These are phyloP conservation scores for Aratinga solstitialis DNA, from an alignment of 2,797 vertebrate genomes.

Conservation along the genomic window DNA sequence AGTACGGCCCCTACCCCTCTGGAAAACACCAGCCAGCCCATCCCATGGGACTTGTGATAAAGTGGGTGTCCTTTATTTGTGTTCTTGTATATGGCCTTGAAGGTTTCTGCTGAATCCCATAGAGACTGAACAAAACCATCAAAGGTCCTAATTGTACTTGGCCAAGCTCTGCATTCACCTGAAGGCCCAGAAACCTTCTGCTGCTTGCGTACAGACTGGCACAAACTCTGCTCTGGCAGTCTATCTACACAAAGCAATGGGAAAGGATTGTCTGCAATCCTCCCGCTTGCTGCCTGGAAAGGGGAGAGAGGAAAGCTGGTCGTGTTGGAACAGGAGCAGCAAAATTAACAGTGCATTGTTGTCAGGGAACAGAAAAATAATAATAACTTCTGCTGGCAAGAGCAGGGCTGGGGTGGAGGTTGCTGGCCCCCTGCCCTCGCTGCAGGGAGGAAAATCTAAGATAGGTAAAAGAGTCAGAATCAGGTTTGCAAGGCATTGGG, in stretches of 20 bases:
- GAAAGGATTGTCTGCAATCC: slow-evolving; percentile 37
- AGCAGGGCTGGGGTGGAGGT: slow-evolving; percentile 37
- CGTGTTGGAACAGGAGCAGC: slow-evolving; percentile 63
- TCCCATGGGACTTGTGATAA: accelerated
- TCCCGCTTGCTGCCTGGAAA: slow-evolving; percentile 6
- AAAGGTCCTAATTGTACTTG: not conserved
- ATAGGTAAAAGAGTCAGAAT: slow-evolving; percentile 52
- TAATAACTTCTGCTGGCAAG: slow-evolving; percentile 45
- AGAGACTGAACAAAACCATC: not conserved
- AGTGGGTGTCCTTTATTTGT: not conserved
- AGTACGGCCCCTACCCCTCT: not conserved
- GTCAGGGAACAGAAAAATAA: slow-evolving; percentile 47
- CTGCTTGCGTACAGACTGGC: not conserved
- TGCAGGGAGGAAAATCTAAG: slow-evolving; percentile 53
- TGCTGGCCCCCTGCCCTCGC: slow-evolving; percentile 58
- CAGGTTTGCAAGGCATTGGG: not conserved
- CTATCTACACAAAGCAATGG: not conserved
- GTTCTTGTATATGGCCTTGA: not conserved
- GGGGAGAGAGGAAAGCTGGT: slow-evolving; percentile 37
- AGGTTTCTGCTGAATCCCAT: not conserved
- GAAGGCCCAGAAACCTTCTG: not conserved
- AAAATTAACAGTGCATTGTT: slow-evolving; percentile 61
- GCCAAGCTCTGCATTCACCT: not conserved
- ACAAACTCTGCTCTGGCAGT: not conserved
- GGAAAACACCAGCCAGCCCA: not conserved